These are phyloP conservation scores for Alaudala cheleensis DNA, from an alignment of 2,113 vertebrate genomes.

Conservation along the genomic window DNA sequence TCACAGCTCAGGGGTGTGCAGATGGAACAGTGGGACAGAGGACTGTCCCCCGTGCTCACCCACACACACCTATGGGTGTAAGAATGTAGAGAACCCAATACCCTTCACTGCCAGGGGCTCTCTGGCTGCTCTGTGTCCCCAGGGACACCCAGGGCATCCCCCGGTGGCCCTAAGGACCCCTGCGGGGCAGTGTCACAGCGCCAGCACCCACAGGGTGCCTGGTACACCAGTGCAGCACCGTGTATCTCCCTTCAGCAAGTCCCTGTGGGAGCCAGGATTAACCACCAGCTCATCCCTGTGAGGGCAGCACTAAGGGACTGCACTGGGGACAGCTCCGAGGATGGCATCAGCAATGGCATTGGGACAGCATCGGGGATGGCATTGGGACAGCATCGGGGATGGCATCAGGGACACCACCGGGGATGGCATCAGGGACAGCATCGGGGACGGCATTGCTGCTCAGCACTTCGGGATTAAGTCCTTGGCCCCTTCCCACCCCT, in stretches of 20 bases:
- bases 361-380: not conserved
- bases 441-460: fast-evolving
- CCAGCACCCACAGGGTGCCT: not conserved
- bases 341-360: not conserved
- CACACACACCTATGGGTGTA: not conserved
- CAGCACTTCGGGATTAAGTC: fast-evolving
- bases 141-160: not conserved
- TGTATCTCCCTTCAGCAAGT: not conserved
- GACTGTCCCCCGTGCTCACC: not conserved
- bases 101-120: not conserved
- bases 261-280: not conserved
- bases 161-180: fast-evolving
- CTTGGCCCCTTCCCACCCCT: not conserved
- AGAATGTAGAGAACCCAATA: fast-evolving
- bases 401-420: not conserved
- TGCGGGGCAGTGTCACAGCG: not conserved
- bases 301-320: not conserved
- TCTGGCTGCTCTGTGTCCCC: fast-evolving
- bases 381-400: no score
- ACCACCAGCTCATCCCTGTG: not conserved
- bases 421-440: not conserved
- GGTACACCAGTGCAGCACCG: fast-evolving
- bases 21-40: not conserved
- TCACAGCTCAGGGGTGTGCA: not conserved
- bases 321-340: not conserved